phyloP scores from a whole-genome alignment of 2,797 vertebrate species.

The Lacerta agilis region DNA sequence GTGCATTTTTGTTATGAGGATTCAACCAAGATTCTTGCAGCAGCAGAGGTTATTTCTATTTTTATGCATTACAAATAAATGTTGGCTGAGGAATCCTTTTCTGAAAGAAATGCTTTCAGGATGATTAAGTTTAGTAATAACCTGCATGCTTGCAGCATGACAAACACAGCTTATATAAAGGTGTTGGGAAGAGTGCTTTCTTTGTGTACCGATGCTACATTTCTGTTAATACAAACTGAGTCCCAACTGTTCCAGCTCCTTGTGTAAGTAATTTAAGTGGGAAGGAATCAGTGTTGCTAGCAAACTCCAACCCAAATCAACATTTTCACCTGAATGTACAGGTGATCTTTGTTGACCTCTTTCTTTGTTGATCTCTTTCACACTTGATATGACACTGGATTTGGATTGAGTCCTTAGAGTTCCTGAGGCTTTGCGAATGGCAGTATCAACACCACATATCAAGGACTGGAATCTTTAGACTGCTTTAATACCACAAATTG shows the following conservation, averaged over 20 bases:
- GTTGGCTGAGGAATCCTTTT: not conserved
- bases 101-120: constrained; percentile 15
- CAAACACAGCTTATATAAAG: not conserved
- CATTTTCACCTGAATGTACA: not conserved
- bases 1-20: not conserved
- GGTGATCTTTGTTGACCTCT: not conserved
- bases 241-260: not conserved
- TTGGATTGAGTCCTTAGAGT: not conserved
- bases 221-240: not conserved
- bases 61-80: not conserved
- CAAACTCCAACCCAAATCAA: not conserved
- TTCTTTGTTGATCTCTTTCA: not conserved
- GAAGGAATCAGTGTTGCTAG: not conserved
- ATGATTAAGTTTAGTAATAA: not conserved
- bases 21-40: not conserved
- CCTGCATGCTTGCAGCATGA: not conserved
- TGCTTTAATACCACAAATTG: not conserved
- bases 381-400: not conserved
- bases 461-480: not conserved
- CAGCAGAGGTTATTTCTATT: not conserved
- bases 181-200: not conserved
- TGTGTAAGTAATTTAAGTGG: not conserved
- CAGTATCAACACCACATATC: not conserved
- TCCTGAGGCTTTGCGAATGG: not conserved
- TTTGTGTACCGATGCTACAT: not conserved